A percentile compares a stretch with the other conserved stretches of the same genome.
phyloP scores from a whole-genome alignment of 2,797 vertebrate genomes.

The Urocyon cinereoargenteus region DNA sequence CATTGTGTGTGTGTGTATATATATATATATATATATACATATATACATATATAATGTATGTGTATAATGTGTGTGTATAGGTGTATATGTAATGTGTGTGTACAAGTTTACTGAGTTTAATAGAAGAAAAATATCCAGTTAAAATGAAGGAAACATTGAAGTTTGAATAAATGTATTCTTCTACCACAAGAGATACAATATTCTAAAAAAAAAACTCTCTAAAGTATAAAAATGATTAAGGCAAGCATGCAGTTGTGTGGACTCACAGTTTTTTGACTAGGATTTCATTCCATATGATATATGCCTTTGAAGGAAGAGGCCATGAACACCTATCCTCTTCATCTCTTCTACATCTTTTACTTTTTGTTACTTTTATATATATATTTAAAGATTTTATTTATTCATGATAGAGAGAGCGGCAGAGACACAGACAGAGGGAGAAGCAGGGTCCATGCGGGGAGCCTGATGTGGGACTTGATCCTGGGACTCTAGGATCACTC shows the following conservation, averaged over 20 bases:
- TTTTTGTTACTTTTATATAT: neutral
- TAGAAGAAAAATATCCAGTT: conserved; percentile 23
- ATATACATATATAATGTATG: neutral
- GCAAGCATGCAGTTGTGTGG: neutral
- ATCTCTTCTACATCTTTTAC: neutral
- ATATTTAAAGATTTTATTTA: too few relatives aligned
- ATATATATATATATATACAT: neutral
- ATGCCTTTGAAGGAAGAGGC: neutral
- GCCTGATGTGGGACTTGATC: too few relatives aligned
- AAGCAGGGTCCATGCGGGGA: too few relatives aligned
- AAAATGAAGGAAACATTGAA: conserved; percentile 4
- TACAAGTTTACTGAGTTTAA: conserved; percentile 19
- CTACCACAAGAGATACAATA: neutral
- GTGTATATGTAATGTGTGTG: too few relatives aligned
- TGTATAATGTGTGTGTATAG: neutral
- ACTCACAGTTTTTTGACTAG: neutral
- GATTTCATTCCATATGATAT: neutral
- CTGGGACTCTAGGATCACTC: too few relatives aligned
- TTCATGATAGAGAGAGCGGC: too few relatives aligned
- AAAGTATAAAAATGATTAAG: conserved; percentile 21
- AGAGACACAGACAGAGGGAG: too few relatives aligned
- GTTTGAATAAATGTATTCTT: conserved; percentile 32
- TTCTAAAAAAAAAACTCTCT: neutral
- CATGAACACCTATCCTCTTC: neutral
- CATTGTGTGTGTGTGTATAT: neutral